Conservation (phyloP, 1,140 invertebrate species). For the Caenorhabditis elegans region WBcel235 BX284606.5:10953501-10954000, state of each 20-base stretch:
- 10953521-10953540: neutral
- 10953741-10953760: neutral
- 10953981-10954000: no score
- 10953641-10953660: neutral
- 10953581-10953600: neutral
- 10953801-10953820: neutral
- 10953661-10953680: neutral
- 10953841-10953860: neutral
- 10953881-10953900: no score
- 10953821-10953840: neutral
- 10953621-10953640: neutral
- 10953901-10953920: no score
- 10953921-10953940: no score
- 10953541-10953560: conserved; percentile 9
- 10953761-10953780: conserved; percentile 8
- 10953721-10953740: neutral
- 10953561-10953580: conserved; percentile 29
- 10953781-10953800: conserved; percentile 27
- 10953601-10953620: neutral
- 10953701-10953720: no score
- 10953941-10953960: no score
- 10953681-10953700: no score
- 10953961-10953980: no score
- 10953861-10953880: neutral
- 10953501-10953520: no score